Conservation (phyloP, 2,797 vertebrate species). For the Furcifer pardalis region DNA sequence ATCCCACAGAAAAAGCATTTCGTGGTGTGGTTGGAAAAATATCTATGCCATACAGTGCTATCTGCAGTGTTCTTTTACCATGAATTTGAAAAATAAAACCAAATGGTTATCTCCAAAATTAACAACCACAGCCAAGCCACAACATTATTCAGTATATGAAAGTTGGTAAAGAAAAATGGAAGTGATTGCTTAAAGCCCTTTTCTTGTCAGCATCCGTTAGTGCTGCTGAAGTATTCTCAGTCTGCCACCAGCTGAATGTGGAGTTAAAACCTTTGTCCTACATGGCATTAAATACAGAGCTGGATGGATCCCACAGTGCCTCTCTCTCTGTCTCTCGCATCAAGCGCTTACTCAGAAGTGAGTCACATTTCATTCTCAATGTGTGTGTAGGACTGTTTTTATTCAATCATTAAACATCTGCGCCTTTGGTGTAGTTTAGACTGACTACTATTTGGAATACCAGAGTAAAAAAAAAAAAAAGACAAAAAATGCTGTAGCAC, state of each 20-base stretch:
- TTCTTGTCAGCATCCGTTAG: background rate
- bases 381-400: background rate
- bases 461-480: no score
- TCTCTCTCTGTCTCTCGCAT: background rate
- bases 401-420: background rate
- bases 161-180: background rate
- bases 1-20: slow-evolving; percentile 27
- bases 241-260: background rate
- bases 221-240: background rate
- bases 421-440: background rate
- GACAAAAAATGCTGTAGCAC: no score
- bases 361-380: background rate
- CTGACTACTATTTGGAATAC: background rate
- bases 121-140: no score
- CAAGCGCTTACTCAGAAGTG: background rate
- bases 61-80: background rate
- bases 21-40: background rate
- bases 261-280: background rate
- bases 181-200: background rate
- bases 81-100: background rate
- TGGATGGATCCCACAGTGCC: background rate
- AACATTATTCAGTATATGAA: no score
- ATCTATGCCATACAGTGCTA: background rate
- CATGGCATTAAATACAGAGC: background rate
- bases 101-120: no score